Evolutionary conservation across 92 coral and sea anemone species (phyloP).

Genomic region (Phenganax subtilis): DNA sequence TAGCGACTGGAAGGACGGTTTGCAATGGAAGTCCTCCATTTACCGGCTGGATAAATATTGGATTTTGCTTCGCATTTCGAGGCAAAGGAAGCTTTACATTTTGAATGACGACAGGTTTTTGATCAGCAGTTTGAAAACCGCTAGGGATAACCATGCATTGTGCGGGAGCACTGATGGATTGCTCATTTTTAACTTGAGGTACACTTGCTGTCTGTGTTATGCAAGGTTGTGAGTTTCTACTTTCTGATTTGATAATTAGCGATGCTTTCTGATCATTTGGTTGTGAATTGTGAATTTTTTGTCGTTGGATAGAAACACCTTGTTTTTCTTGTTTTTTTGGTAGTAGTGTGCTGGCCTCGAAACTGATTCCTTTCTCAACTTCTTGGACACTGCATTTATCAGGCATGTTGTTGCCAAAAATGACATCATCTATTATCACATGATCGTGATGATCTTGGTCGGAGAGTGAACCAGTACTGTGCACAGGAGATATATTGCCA

Average conservation of each 20-base stretch:
- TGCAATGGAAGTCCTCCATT: constrained; percentile 31
- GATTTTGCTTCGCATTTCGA: constrained; percentile 32
- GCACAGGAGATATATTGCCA: constrained; percentile 28
- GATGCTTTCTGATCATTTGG: not conserved
- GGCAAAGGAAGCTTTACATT: constrained; percentile 30
- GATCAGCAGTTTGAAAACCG: constrained; percentile 8
- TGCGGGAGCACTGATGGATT: not conserved
- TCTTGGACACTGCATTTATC: constrained; percentile 34
- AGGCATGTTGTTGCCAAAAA: not conserved
- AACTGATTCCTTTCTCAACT: constrained; percentile 29
- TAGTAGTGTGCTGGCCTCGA: not conserved
- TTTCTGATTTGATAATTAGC: constrained; percentile 14
- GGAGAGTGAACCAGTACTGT: constrained; percentile 21
- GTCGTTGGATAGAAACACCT: not conserved
- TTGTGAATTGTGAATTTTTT: not conserved
- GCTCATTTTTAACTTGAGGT: constrained; percentile 8
- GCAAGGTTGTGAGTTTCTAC: constrained; percentile 1
- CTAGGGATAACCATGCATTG: constrained; percentile 16
- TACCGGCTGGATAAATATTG: constrained; percentile 30
- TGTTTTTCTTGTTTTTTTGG: not conserved
- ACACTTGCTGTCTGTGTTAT: not conserved
- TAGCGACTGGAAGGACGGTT: constrained; percentile 23
- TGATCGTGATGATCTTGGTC: constrained; percentile 29
- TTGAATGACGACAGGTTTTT: constrained; percentile 22
- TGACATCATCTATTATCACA: not conserved